Conservation (phyloP, 2,888 invertebrate genomes). For the Philonicus albiceps region DNA sequence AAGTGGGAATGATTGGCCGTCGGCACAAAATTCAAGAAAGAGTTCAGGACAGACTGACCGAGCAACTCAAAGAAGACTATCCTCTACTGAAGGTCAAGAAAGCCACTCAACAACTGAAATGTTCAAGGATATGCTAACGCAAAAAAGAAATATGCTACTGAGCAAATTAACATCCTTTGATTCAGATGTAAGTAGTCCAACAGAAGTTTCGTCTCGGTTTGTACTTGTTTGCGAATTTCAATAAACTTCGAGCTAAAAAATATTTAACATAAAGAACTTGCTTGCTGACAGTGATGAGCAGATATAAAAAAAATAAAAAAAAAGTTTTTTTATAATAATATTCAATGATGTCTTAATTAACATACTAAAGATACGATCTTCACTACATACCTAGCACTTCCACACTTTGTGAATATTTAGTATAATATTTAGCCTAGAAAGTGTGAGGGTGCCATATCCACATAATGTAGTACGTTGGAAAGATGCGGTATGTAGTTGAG, state of each 20-base stretch:
- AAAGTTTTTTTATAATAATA: neutral
- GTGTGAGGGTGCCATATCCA: too few relatives aligned
- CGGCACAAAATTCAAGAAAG: constrained; percentile 52
- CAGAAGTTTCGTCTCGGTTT: neutral
- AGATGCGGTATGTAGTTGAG: too few relatives aligned
- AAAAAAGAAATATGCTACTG: constrained; percentile 86
- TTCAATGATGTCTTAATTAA: too few relatives aligned
- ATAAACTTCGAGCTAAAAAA: neutral
- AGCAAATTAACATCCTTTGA: constrained; percentile 89
- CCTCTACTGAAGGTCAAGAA: constrained; percentile 72
- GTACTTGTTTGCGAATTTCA: constrained; percentile 18
- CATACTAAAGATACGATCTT: neutral
- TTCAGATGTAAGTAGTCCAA: constrained; percentile 78
- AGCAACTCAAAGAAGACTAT: constrained; percentile 66
- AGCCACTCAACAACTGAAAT: constrained; percentile 87
- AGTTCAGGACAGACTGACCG: constrained; percentile 59
- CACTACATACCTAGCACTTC: neutral
- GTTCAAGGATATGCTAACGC: constrained; percentile 92
- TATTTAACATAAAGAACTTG: neutral
- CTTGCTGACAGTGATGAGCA: neutral
- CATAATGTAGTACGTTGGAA: too few relatives aligned
- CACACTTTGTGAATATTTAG: neutral
- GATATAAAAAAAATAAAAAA: neutral
- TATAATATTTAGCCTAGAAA: too few relatives aligned
- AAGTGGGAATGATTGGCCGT: constrained; percentile 40